Conservation (phyloP, 2,113 vertebrate species). For the Hemibagrus wyckioides region DNA sequence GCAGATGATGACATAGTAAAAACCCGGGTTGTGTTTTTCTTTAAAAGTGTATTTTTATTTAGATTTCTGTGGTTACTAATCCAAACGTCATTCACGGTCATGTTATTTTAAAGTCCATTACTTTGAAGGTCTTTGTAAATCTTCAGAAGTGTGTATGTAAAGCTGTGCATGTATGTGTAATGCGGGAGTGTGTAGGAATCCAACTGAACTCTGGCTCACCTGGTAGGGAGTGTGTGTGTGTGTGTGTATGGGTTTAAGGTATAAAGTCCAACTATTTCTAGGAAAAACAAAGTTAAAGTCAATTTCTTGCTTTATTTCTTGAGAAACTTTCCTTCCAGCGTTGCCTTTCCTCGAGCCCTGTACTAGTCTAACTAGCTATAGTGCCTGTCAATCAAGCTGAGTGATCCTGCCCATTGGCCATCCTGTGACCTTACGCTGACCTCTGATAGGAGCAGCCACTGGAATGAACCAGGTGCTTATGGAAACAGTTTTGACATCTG, state of each 20-base stretch:
- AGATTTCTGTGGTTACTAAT: conserved; percentile 54
- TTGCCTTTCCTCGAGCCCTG: neutral
- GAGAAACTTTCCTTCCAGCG: neutral
- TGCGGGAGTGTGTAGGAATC: conserved; percentile 10
- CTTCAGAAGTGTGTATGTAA: conserved; percentile 30
- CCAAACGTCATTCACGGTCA: conserved; percentile 58
- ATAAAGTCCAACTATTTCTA: conserved; percentile 23
- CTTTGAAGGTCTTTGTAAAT: conserved; percentile 47
- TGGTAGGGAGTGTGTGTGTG: neutral
- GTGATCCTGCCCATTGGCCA: conserved; percentile 53
- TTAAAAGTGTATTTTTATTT: conserved; percentile 47
- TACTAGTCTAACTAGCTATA: conserved; percentile 1
- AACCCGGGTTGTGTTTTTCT: conserved; percentile 45
- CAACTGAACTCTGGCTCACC: conserved; percentile 25
- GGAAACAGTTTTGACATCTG: conserved; percentile 60
- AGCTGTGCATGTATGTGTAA: neutral
- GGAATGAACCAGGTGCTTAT: conserved; percentile 56
- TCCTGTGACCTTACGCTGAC: conserved; percentile 67
- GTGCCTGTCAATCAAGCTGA: conserved; percentile 27
- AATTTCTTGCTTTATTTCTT: neutral
- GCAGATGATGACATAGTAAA: conserved; percentile 33
- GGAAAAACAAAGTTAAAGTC: neutral
- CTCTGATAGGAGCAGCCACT: conserved; percentile 62
- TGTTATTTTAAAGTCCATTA: conserved; percentile 37
- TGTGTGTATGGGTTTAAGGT: neutral